phyloP scores from a whole-genome alignment of 92 coral and sea anemone genomes.

The Isaurus tuberculatus region DNA sequence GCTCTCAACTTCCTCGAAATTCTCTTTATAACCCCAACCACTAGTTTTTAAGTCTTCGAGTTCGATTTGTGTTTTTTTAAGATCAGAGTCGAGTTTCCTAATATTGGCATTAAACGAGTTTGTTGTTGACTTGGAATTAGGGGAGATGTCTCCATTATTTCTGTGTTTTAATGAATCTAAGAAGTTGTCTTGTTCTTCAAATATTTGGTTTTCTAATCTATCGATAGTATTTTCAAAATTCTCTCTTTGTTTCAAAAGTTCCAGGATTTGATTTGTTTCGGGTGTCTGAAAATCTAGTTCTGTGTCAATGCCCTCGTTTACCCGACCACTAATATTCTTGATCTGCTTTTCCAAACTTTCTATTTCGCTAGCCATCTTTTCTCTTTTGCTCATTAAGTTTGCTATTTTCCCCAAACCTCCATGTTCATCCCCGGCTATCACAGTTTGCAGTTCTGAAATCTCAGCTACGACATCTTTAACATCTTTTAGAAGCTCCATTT shows the following conservation, averaged over 20 bases:
- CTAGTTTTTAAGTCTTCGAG: slow-evolving; percentile 40
- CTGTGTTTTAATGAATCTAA: slow-evolving; percentile 59
- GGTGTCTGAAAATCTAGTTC: slow-evolving; percentile 5
- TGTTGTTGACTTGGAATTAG: slow-evolving; percentile 41
- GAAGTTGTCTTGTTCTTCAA: slow-evolving; percentile 63
- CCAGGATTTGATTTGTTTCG: slow-evolving; percentile 39
- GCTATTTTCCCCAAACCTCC: not conserved
- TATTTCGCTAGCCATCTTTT: slow-evolving; percentile 9
- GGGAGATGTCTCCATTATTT: slow-evolving; percentile 52
- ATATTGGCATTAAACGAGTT: slow-evolving; percentile 34
- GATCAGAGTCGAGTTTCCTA: slow-evolving; percentile 32
- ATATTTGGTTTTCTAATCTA: slow-evolving; percentile 51
- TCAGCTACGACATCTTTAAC: not conserved
- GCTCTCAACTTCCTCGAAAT: slow-evolving; percentile 46
- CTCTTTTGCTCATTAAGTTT: slow-evolving; percentile 9
- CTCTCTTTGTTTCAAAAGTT: slow-evolving; percentile 34
- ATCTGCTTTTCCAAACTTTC: slow-evolving; percentile 51
- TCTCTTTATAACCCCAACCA: slow-evolving; percentile 40
- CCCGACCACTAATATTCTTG: not conserved
- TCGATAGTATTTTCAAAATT: slow-evolving; percentile 32
- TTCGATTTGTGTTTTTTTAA: slow-evolving; percentile 32
- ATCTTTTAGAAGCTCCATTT: not conserved
- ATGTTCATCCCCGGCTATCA: not conserved
- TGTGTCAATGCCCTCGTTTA: not conserved
- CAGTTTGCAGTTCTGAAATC: slow-evolving; percentile 10